Evolutionary conservation across 2,113 vertebrate species (phyloP).

Genomic region (Toxotes jaculatrix): DNA sequence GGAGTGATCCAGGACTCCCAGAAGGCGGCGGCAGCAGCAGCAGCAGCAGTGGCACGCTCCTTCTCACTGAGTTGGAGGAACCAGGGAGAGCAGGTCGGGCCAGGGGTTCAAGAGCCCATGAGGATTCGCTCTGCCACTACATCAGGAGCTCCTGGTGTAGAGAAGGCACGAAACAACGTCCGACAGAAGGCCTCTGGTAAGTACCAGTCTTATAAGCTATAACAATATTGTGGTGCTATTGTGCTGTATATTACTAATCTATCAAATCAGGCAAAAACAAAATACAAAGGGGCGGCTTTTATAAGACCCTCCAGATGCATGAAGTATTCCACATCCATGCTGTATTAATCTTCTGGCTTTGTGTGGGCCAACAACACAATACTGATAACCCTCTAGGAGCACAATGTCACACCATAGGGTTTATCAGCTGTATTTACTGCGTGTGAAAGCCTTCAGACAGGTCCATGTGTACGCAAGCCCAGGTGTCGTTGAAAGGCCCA

Average conservation of each 20-base stretch:
- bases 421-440: conserved; percentile 54
- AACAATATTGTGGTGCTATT: not conserved
- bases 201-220: conserved; percentile 7
- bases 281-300: not conserved
- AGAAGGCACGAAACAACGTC: conserved; percentile 94
- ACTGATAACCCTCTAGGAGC: conserved; percentile 35
- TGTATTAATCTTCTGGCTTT: conserved; percentile 35
- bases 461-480: conserved; percentile 55
- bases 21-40: conserved; percentile 88
- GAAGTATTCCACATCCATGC: conserved; percentile 1
- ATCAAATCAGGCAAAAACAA: conserved; percentile 17
- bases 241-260: not conserved
- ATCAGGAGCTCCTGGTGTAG: conserved; percentile 94
- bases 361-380: conserved; percentile 8
- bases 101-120: conserved; percentile 91
- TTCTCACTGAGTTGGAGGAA: conserved; percentile 98
- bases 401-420: conserved; percentile 6
- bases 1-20: conserved; percentile 90
- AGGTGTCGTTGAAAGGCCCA: conserved; percentile 73
- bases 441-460: conserved; percentile 65
- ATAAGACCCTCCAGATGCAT: conserved; percentile 1
- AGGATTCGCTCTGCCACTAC: conserved; percentile 96
- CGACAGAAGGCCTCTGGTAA: conserved; percentile 95
- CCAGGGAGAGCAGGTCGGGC: conserved; percentile 84
- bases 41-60: conserved; percentile 89